Evolutionary conservation across 2,888 invertebrate genomes (phyloP), one percentile per base, ranked within the genome.

Genomic region (Himalopsyche kuldschensis): DNA sequence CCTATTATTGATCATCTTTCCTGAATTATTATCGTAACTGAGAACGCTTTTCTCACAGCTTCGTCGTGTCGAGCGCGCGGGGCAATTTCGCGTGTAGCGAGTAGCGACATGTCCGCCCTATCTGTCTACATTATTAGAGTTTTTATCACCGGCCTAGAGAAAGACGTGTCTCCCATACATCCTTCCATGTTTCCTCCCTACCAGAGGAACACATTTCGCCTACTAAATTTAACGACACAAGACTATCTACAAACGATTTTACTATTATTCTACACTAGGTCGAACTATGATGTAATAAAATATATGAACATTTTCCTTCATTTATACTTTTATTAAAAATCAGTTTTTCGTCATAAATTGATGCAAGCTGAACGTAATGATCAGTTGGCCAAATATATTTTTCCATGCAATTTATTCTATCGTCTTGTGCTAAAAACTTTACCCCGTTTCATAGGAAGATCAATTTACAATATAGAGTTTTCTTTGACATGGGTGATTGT

Each of bases 121-220:
- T 85, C 85, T 77, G 81, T 85, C 85, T 84, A 80, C 82, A 85
- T 85, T 85, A 85, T 85, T 85, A 75, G 84, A 84, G 35, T 84
- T 85, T 85, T 85, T 85, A 85, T 85, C 82, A 77, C 79, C 79
- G 76, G 78, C 15, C 76, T 41, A 27, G 81, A n/a, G 69, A 55
- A 55, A 48, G n/a, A 85, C 85, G 85, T 85, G 85, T 75, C 41
- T 41, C 41, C 81, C 55, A 17, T 48, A 27, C 32, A 17, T 6
- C 35, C 31, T 69, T 17, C 3, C 78, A 6, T 46, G 46, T 63
- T 78, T 20, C 77, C 69, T 78, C 79, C 78, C 10, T 11, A 20
- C 47, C 20, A 76, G n/a, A 76, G 10, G 15, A 76, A 75, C 32
- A 75, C 32, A 75, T 75, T 75, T n/a, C 32, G 30, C 32, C 32